Evolutionary conservation across 2,113 vertebrate genomes (phyloP), one percentile per base, ranked within the genome.

Genomic region (Suricata suricatta): DNA sequence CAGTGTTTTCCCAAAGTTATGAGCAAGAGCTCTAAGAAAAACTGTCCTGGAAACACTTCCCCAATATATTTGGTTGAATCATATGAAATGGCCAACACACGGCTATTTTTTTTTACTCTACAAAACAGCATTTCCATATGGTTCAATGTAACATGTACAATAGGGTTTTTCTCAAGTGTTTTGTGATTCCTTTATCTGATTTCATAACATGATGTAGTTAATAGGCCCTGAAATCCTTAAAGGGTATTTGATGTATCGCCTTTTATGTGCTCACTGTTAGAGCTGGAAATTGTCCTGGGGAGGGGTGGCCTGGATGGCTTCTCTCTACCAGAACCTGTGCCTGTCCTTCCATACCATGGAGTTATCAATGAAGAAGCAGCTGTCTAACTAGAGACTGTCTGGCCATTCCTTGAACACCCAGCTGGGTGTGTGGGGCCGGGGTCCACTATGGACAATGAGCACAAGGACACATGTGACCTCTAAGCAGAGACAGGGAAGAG

Each of bases 1-100:
- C 33, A 38, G 38, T 64, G 63, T 94, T 97, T 93, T 90, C 81
- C 72, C 57, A 66, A 89, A 90, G 27, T 66, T 94, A 69, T 29
- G 60, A 94, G 29, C 63, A 63, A 52, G 35, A 87, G 23, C 91
- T 84, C 91, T 91, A 79, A 95, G 89, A 95, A 97, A 97, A 93
- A 31, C 25, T 64, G 44, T 82, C 84, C 94, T 69, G 72, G 93
- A 97, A 97, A 57, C 14, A 27, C 13, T 96, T 94, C 31, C 38
- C 29, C 89, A 38, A 35, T 77, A 52, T 71, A 90, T 82, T 72
- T 84, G 63, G 35, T 79, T 90, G 74, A 96, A 72, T 92, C 87
- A 81, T n/a, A 60, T 81, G 64, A 77, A 92, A 80, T 54, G 79
- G 41, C 88, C 81, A 92, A 54, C 9, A 77, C 71, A 90, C 33